A percentile compares a stretch with the other conserved stretches of the same genome.
Evolutionary conservation across 1,140 invertebrate genomes (phyloP).

Genomic region (Linepithema humile): DNA sequence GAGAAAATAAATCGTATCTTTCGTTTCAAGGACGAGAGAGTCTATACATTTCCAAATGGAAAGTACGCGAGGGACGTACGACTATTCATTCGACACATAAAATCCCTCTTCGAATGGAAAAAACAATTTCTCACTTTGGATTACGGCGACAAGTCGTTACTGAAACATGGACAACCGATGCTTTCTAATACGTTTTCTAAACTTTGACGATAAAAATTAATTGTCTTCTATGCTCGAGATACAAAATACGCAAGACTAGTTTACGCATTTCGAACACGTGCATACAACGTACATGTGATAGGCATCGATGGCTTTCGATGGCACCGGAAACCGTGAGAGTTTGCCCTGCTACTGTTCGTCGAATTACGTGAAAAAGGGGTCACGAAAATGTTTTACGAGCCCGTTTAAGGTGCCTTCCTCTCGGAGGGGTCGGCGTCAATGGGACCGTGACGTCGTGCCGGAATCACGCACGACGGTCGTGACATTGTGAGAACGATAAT

Average conservation of each 20-base stretch:
- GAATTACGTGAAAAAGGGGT: constrained; percentile 68
- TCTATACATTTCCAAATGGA: not conserved
- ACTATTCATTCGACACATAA: not conserved
- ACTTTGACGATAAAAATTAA: not conserved
- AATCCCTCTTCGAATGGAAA: not conserved
- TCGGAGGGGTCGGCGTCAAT: constrained; percentile 74
- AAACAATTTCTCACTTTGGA: not conserved
- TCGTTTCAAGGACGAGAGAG: not conserved
- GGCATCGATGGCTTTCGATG: constrained; percentile 55
- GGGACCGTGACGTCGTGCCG: constrained; percentile 79
- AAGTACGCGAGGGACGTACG: not conserved
- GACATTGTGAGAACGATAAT: constrained; percentile 71
- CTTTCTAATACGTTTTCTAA: not conserved
- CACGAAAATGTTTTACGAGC: constrained; percentile 73
- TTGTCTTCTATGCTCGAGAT: not conserved
- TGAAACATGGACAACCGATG: not conserved
- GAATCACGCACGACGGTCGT: constrained; percentile 77
- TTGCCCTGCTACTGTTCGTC: constrained; percentile 56
- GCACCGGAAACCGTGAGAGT: constrained; percentile 64
- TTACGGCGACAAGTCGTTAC: too few species aligned
- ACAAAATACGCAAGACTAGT: not conserved
- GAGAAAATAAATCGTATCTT: not conserved
- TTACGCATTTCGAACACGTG: constrained; percentile 16
- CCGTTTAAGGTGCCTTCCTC: constrained; percentile 70
- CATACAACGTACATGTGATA: constrained; percentile 36